Evolutionary conservation across 2,113 vertebrate species (phyloP).

Genomic region (Cricetomys ansorgei): DNA sequence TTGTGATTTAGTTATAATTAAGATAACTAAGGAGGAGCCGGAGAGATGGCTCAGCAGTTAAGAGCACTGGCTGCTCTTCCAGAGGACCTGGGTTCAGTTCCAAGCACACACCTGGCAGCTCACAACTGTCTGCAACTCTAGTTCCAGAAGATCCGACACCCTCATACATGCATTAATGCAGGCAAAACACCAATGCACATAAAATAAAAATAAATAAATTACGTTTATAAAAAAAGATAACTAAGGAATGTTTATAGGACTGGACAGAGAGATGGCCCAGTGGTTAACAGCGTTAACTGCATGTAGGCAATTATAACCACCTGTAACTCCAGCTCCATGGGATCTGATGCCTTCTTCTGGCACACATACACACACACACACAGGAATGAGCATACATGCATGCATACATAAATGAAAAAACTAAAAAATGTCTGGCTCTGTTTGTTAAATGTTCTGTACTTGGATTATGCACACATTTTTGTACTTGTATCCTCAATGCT

Average conservation of each 20-base stretch:
- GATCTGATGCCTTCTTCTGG: background rate
- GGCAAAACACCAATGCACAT: too few species aligned
- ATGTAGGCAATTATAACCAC: background rate
- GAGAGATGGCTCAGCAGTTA: background rate
- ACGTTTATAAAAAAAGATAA: too few species aligned
- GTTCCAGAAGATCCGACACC: too few species aligned
- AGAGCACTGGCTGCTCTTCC: too few species aligned
- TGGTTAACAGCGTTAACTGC: too few species aligned
- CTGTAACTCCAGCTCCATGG: background rate
- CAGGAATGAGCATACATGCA: too few species aligned
- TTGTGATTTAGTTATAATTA: constrained; percentile 42
- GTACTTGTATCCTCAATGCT: background rate
- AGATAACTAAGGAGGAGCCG: background rate
- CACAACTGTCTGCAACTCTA: too few species aligned
- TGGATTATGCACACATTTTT: background rate
- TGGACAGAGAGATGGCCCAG: background rate
- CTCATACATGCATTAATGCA: too few species aligned
- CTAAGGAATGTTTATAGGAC: background rate
- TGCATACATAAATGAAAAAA: background rate
- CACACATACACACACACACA: background rate
- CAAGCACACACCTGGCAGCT: too few species aligned
- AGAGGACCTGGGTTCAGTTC: too few species aligned
- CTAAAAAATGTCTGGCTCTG: constrained; percentile 21
- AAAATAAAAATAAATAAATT: too few species aligned
- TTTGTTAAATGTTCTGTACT: constrained; percentile 15